Evolutionary conservation across 1,140 invertebrate species (phyloP).

Genomic region (Rhynchophorus ferrugineus): DNA sequence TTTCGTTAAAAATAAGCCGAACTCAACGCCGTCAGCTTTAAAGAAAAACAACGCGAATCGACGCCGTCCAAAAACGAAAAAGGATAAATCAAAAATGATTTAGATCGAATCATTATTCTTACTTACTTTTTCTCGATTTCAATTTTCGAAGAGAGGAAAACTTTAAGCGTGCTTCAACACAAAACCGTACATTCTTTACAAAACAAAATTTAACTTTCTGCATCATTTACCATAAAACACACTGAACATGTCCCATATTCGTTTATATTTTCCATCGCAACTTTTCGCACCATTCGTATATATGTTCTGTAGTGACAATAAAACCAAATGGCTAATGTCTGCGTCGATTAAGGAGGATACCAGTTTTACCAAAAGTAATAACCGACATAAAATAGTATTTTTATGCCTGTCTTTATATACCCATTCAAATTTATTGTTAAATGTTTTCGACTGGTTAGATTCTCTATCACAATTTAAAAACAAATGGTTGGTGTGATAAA

Average conservation of each 20-base stretch:
- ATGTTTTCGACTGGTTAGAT: too few species aligned
- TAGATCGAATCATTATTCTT: not conserved
- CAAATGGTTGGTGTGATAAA: too few species aligned
- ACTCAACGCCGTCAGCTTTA: too few species aligned
- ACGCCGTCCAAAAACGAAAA: not conserved
- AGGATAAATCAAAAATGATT: not conserved
- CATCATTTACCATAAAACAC: slow-evolving; percentile 3
- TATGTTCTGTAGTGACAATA: not conserved
- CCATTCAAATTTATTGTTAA: too few species aligned
- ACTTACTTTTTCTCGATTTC: not conserved
- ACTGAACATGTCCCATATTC: slow-evolving; percentile 5
- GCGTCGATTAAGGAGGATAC: not conserved
- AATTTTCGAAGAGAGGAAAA: not conserved
- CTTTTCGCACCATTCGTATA: slow-evolving; percentile 6
- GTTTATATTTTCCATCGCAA: slow-evolving; percentile 2
- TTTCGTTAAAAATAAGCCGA: too few species aligned
- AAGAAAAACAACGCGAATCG: not conserved
- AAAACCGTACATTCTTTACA: slow-evolving; percentile 1
- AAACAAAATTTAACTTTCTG: slow-evolving; percentile 9
- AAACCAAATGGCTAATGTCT: not conserved
- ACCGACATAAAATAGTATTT: too few species aligned
- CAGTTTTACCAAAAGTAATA: too few species aligned
- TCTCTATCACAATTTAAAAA: too few species aligned
- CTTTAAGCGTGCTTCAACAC: not conserved
- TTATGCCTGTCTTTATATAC: too few species aligned